Percentiles rank a stretch among this genome's conserved stretches.
phyloP scores from a whole-genome alignment of 2,888 invertebrate genomes.

The Myathropa florea region DNA sequence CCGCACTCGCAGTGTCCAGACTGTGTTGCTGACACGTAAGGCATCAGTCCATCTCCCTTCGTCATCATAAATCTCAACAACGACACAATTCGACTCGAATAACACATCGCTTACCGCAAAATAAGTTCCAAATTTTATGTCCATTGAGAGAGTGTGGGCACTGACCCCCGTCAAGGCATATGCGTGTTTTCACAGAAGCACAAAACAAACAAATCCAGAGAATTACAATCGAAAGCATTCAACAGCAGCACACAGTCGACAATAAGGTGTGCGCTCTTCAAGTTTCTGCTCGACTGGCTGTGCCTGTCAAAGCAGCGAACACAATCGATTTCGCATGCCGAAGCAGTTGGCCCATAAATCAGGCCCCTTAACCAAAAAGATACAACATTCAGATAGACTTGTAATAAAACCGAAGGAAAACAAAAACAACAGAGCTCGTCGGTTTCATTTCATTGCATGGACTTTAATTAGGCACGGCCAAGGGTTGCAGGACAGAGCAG shows the following conservation, averaged over 20 bases:
- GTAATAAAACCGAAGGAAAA: not conserved
- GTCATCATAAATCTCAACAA: not conserved
- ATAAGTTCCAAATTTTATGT: not conserved
- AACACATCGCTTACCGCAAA: not conserved
- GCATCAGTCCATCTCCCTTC: not conserved
- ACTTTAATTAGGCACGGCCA: not conserved
- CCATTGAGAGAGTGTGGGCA: not conserved
- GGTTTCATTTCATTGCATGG: conserved; percentile 7
- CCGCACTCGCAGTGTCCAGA: not conserved
- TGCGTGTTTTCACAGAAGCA: not conserved
- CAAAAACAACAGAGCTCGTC: not conserved
- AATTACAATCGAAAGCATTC: conserved; percentile 4
- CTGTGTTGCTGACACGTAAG: not conserved
- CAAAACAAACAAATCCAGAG: not conserved
- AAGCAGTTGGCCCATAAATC: conserved; percentile 19
- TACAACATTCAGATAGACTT: not conserved
- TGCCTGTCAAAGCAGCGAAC: conserved; percentile 6
- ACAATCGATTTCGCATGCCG: conserved; percentile 20
- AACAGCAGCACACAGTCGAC: not conserved
- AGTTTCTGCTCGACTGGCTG: conserved; percentile 11
- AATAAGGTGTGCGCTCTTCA: conserved; percentile 28
- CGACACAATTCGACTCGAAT: not conserved
- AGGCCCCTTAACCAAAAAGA: not conserved
- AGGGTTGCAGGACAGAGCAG: not conserved
- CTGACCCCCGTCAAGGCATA: not conserved